phyloP scores from a whole-genome alignment of 2,888 invertebrate species.

The Dione juno region DNA sequence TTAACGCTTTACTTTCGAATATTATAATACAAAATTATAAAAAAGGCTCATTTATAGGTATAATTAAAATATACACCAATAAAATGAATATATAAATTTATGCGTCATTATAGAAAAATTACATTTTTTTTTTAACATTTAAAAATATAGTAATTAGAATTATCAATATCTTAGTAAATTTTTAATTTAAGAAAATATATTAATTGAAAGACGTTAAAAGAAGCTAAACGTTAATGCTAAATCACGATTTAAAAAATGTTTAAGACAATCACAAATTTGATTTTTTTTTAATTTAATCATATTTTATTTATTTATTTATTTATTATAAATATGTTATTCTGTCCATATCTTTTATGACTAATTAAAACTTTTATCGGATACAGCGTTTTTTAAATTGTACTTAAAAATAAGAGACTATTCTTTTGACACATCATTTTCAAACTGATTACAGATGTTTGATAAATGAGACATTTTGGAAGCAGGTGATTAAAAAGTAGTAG shows the following conservation, averaged over 20 bases:
- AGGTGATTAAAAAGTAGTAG: no score
- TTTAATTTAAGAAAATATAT: neutral
- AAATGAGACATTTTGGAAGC: no score
- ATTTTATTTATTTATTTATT: no score
- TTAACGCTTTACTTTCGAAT: neutral
- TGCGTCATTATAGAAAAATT: neutral
- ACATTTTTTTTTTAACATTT: neutral
- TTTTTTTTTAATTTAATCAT: neutral
- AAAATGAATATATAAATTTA: neutral
- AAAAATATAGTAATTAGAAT: neutral
- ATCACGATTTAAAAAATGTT: neutral
- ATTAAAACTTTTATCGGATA: neutral
- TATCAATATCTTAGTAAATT: neutral
- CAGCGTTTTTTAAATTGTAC: neutral
- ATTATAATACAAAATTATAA: neutral
- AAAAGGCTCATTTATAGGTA: neutral
- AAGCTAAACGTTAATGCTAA: constrained; percentile 4
- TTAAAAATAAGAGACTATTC: neutral
- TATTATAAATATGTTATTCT: neutral
- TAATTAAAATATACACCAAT: neutral
- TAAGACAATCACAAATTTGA: neutral
- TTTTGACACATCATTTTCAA: no score
- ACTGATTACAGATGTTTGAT: no score
- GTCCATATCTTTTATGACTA: neutral
- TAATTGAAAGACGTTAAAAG: neutral